Evolutionary conservation across 2,888 invertebrate species (phyloP).

Genomic region (Actias luna): DNA sequence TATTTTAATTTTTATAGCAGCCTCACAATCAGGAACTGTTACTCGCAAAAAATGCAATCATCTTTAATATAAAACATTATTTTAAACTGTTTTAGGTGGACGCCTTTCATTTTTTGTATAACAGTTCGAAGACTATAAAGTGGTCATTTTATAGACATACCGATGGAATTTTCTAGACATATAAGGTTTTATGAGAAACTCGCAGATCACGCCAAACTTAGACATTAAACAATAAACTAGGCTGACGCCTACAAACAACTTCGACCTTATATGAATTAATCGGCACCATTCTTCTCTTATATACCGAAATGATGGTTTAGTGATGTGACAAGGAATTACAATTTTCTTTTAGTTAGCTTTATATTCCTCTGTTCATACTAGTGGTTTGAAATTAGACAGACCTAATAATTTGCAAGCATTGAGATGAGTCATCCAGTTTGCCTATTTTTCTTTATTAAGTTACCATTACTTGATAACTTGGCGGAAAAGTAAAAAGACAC

Average conservation of each 20-base stretch:
- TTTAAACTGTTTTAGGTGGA: constrained; percentile 6
- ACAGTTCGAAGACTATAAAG: neutral
- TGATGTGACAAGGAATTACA: constrained; percentile 69
- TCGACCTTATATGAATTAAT: constrained; percentile 52
- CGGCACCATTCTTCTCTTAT: constrained; percentile 41
- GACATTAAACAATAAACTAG: constrained; percentile 59
- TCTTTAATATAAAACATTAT: constrained; percentile 20
- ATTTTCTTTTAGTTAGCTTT: constrained; percentile 78
- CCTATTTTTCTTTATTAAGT: constrained; percentile 54
- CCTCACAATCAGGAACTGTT: neutral
- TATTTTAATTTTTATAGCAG: constrained; percentile 8
- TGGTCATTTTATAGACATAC: constrained; percentile 12
- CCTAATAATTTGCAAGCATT: constrained; percentile 63
- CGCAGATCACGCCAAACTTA: constrained; percentile 49
- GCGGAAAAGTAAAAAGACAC: constrained; percentile 36
- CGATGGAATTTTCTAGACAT: constrained; percentile 10
- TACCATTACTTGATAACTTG: constrained; percentile 53
- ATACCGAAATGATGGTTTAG: constrained; percentile 58
- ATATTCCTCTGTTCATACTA: constrained; percentile 53
- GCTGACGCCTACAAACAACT: constrained; percentile 52
- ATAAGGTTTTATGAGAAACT: constrained; percentile 33
- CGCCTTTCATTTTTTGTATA: constrained; percentile 5
- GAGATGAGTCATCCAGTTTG: constrained; percentile 59
- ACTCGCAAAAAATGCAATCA: constrained; percentile 20
- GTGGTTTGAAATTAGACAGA: constrained; percentile 66